Evolutionary conservation across 1,140 invertebrate genomes (phyloP).

Genomic region (Pomacea maculata): DNA sequence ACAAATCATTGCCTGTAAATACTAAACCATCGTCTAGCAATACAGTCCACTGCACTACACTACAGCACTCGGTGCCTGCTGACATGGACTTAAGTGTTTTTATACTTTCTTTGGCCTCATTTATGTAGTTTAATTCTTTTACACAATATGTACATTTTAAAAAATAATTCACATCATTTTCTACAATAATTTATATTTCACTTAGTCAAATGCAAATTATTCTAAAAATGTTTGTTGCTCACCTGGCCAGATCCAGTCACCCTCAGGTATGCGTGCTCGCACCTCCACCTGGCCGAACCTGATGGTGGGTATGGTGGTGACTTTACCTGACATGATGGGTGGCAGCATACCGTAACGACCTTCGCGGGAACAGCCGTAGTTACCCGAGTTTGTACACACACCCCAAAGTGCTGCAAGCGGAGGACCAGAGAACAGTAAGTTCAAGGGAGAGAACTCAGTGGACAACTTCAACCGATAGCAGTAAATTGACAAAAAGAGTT

Average conservation of each 20-base stretch:
- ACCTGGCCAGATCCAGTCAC: constrained; percentile 83
- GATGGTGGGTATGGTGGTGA: constrained; percentile 75
- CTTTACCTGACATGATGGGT: constrained; percentile 69
- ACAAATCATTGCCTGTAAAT: background rate
- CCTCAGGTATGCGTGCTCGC: constrained; percentile 76
- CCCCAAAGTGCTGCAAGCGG: constrained; percentile 32
- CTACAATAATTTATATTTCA: too few relatives aligned
- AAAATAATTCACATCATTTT: too few relatives aligned
- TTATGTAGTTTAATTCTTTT: too few relatives aligned
- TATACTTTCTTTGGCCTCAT: too few relatives aligned
- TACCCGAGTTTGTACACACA: constrained; percentile 37
- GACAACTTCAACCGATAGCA: too few relatives aligned
- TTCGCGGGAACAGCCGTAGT: constrained; percentile 42
- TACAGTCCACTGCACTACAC: too few relatives aligned
- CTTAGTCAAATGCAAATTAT: too few relatives aligned
- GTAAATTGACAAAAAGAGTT: too few relatives aligned
- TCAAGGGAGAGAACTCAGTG: background rate
- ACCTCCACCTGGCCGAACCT: constrained; percentile 78
- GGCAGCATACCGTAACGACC: constrained; percentile 33
- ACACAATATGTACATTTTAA: too few relatives aligned
- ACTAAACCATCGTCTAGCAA: too few relatives aligned
- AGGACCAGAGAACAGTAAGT: background rate
- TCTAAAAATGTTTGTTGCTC: constrained; percentile 25
- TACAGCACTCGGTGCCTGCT: too few relatives aligned
- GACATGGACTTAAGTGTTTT: too few relatives aligned